These are phyloP conservation scores for Cynoglossus semilaevis DNA, from an alignment of 2,113 vertebrate genomes.

Conservation along the genomic window DNA sequence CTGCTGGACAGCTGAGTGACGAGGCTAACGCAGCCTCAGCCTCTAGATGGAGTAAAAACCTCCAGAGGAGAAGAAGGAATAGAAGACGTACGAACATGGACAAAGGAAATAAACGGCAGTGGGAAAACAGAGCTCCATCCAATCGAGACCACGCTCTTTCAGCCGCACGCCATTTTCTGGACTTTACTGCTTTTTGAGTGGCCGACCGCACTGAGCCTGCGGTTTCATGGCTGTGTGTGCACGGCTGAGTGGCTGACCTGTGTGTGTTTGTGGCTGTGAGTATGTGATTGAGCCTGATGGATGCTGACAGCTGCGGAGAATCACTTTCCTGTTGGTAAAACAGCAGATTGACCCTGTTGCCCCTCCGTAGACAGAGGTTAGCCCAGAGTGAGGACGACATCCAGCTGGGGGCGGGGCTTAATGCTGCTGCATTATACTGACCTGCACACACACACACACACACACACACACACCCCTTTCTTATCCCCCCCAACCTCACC, in stretches of 20 bases:
- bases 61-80: constrained; percentile 42
- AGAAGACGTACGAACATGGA: constrained; percentile 68
- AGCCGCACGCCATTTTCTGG: constrained; percentile 71
- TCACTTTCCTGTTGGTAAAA: constrained; percentile 82
- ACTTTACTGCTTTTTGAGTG: constrained; percentile 71
- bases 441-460: constrained; percentile 42
- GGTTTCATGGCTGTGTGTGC: constrained; percentile 31
- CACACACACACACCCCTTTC: constrained; percentile 53
- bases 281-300: constrained; percentile 73
- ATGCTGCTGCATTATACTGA: constrained; percentile 48
- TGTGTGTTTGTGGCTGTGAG: constrained; percentile 30
- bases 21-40: constrained; percentile 49
- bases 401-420: constrained; percentile 76
- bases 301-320: constrained; percentile 85
- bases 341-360: constrained; percentile 84
- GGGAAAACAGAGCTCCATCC: constrained; percentile 62
- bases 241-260: constrained; percentile 27
- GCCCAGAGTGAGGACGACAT: constrained; percentile 62
- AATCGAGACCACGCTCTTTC: constrained; percentile 70
- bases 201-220: constrained; percentile 48
- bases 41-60: constrained; percentile 60
- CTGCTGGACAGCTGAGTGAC: constrained; percentile 36
- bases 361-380: constrained; percentile 88
- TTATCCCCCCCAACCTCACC: constrained; percentile 84
- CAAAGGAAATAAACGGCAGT: constrained; percentile 64